A percentile compares a stretch with the other conserved stretches of the same genome.
Evolutionary conservation across 2,113 vertebrate species (phyloP).

Genomic region (Mobula hypostoma): DNA sequence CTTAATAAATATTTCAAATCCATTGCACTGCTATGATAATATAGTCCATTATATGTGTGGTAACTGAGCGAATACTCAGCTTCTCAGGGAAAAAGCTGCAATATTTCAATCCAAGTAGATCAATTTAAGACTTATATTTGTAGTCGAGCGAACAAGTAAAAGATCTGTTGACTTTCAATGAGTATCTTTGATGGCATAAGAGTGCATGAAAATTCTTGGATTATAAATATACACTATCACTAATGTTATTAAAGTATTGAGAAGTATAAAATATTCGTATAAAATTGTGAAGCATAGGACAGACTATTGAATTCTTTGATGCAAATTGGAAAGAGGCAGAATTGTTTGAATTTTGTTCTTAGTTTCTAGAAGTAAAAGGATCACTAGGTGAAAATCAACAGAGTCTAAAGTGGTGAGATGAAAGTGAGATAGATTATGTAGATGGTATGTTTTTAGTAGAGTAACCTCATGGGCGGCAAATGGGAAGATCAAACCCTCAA

Average conservation of each 20-base stretch:
- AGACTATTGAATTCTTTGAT: not conserved
- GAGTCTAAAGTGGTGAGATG: not conserved
- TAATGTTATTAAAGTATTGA: not conserved
- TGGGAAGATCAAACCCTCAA: not conserved
- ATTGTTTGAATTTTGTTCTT: not conserved
- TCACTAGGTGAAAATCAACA: not conserved
- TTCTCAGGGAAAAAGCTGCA: not conserved
- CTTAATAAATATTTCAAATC: not conserved
- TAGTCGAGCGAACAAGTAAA: not conserved
- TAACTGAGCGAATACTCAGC: not conserved
- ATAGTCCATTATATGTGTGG: not conserved
- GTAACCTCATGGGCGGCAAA: not conserved
- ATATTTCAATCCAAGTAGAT: not conserved
- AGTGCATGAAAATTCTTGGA: not conserved
- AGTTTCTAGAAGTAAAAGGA: not conserved
- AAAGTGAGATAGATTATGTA: constrained; percentile 9
- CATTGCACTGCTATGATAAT: not conserved
- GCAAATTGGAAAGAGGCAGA: not conserved
- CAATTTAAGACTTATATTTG: not conserved
- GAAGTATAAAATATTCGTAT: not conserved
- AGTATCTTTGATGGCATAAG: not conserved
- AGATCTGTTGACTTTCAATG: not conserved
- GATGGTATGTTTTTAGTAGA: not conserved
- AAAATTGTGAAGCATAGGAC: not conserved
- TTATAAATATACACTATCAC: not conserved